A percentile compares a stretch with the other conserved stretches of the same genome.
Evolutionary conservation across 2,888 invertebrate species (phyloP).

Genomic region (Ochropleura leucogaster): DNA sequence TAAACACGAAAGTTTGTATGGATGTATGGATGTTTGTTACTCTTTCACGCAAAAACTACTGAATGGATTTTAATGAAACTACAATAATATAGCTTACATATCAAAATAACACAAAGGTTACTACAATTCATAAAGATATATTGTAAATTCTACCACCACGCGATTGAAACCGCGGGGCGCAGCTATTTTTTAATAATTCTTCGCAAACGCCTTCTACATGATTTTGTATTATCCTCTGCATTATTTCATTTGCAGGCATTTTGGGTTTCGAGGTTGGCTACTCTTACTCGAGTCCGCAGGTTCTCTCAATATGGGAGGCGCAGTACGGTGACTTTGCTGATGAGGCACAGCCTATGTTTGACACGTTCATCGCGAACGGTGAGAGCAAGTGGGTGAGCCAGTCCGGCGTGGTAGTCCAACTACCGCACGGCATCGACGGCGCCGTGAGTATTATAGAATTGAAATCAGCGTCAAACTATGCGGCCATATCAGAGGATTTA

Average conservation of each 20-base stretch:
- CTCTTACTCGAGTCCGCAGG: constrained; percentile 94
- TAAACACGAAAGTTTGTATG: no score
- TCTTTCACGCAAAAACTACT: no score
- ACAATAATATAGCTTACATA: no score
- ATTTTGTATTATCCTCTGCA: background rate
- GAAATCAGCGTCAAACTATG: background rate
- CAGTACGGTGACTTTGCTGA: constrained; percentile 97
- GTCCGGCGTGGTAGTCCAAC: constrained; percentile 94
- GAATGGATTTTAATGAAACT: no score
- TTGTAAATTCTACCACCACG: no score
- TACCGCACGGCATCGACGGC: constrained; percentile 96
- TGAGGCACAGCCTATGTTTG: constrained; percentile 92
- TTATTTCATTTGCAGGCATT: constrained; percentile 71
- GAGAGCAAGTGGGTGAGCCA: constrained; percentile 96
- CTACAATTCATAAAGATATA: no score
- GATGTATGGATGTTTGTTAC: no score
- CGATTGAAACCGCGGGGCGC: no score
- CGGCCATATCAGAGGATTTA: background rate
- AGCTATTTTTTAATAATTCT: no score
- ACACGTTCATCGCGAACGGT: constrained; percentile 92
- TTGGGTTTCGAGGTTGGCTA: constrained; percentile 95
- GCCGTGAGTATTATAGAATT: constrained; percentile 82
- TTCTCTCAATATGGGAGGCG: constrained; percentile 95
- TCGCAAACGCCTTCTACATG: no score
- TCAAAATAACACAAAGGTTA: no score